Base-by-base conservation (phyloP, 1,140 invertebrate species). In the Aporrectodea caliginosa region DNA sequence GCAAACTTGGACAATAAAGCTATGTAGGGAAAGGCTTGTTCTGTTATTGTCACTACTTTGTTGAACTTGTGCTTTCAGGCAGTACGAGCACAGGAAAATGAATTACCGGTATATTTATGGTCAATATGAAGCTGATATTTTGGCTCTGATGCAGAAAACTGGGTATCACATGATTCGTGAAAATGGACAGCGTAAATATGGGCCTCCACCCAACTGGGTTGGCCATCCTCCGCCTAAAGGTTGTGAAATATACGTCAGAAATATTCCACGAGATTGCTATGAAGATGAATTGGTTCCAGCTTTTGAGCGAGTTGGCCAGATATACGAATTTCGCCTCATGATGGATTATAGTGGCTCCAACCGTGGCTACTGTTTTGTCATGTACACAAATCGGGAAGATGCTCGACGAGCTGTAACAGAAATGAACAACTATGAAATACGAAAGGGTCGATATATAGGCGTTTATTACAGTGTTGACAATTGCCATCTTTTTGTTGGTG, bases 401-500 rank as follows among this genome's bases (percentile, higher is more conserved):
- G 97, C 98, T 80, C 91, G 94, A 86, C 93, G 93, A 89, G 97
- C 96, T 86, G 95, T 98, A 79, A 92, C 93, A 90, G 94, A 98
- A 94, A 96, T 98, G 93, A 91, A 89, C 83, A 76, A 76, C 78
- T 78, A 43, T 93, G 96, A 98, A 94, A 97, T 98, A 93, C 93
- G 94, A 92, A 95, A 96, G 92, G 96, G 96, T 91, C 97, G 97
- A 94, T 95, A 94, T 92, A 95, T 98, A 93, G 96, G 96, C 92
- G 96, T 98, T 91, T 98, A 96, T 91, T 94, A 98, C 92, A 98
- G 96, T 91, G 95, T 97, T 94, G 97, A 98, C 92, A 98, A 98
- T 94, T 95, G 96, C 91, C 94, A 96, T 91, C 94, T 98, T 92
- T 98, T 98, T 94, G 94, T 98, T 92, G 96, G 96, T 91, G 98